phyloP scores from a whole-genome alignment of 2,888 invertebrate genomes.

The Pollenia amentaria region DNA sequence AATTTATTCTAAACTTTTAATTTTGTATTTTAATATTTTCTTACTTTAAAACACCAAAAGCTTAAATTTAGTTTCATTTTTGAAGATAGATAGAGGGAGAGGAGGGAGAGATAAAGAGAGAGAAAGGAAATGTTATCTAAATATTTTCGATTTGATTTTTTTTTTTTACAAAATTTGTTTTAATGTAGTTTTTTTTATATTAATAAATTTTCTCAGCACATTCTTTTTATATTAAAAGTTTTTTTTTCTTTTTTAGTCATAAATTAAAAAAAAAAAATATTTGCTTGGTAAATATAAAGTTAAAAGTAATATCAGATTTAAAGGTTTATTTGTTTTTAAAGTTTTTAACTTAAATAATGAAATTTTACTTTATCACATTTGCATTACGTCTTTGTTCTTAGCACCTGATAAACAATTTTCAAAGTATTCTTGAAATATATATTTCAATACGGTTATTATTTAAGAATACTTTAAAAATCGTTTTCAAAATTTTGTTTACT shows the following conservation, averaged over 20 bases:
- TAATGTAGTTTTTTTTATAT: constrained; percentile 61
- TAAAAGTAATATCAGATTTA: neutral
- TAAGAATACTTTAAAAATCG: constrained; percentile 74
- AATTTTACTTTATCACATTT: constrained; percentile 83
- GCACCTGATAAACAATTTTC: constrained; percentile 80
- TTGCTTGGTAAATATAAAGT: neutral
- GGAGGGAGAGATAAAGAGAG: constrained; percentile 39
- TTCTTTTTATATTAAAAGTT: constrained; percentile 67
- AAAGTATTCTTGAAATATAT: constrained; percentile 61
- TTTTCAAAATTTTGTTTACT: constrained; percentile 54
- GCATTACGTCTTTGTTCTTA: constrained; percentile 84
- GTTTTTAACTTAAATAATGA: constrained; percentile 66
- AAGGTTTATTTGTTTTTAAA: constrained; percentile 2
- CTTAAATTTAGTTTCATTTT: constrained; percentile 83
- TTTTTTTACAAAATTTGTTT: constrained; percentile 75
- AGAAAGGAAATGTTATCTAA: constrained; percentile 63
- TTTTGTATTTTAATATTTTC: constrained; percentile 72
- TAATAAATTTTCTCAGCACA: constrained; percentile 74
- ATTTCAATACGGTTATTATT: constrained; percentile 63
- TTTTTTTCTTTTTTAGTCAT: neutral
- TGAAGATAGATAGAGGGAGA: constrained; percentile 26
- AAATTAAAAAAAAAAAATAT: constrained; percentile 42
- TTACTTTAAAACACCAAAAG: constrained; percentile 84
- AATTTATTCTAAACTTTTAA: constrained; percentile 77
- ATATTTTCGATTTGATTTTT: constrained; percentile 71